Evolutionary conservation across 2,888 invertebrate genomes (phyloP), one percentile per base, ranked within the genome.

Genomic region (Temnothorax unifasciatus): DNA sequence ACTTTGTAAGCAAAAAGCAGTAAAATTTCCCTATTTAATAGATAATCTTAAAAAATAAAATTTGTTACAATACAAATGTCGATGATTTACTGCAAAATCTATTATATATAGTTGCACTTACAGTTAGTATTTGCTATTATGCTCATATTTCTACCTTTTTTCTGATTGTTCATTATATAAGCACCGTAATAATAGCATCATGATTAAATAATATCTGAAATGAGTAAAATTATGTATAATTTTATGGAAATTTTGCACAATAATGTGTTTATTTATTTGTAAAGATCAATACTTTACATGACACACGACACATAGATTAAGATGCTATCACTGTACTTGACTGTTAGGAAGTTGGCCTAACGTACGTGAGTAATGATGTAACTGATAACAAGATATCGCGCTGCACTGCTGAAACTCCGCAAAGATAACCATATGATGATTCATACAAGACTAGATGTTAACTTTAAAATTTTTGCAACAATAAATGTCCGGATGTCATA

Each of bases 371-470:
- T 47, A 79, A 66, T 84, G 83, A 89, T 85, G 76, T 83, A 87
- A 89, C 79, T 83, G 89, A 86, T 89, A 87, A 83, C 50, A 13
- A 66, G 74, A 84, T 85, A 89, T 83, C 86, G 21, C n/a, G 38
- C 9, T 61, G 21, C n/a, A 34, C 9, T 57, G 52, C 54, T 41
- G 18, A 50, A 81, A 83, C 57, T 76, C 44, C 2, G 41, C 44
- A 47, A 68, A 66, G 54, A 69, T 71, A 54, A n/a, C 54, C 8
- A 57, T 29, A 29, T 29, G 29, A 29, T 90, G 89, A 90, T 25
- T 90, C 90, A 90, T 61, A 2, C 64, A 18, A 61, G 79, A 85
- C 84, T 86, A 77, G 50, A 52, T 11, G 8, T 84, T 54, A 61
- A 57, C 52, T 34, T 54, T 11, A 41, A 61, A 73, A 4, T 57